These are phyloP conservation scores for Pseudorectes ferrugineus DNA, from an alignment of 2,113 vertebrate genomes.

Conservation along the genomic window DNA sequence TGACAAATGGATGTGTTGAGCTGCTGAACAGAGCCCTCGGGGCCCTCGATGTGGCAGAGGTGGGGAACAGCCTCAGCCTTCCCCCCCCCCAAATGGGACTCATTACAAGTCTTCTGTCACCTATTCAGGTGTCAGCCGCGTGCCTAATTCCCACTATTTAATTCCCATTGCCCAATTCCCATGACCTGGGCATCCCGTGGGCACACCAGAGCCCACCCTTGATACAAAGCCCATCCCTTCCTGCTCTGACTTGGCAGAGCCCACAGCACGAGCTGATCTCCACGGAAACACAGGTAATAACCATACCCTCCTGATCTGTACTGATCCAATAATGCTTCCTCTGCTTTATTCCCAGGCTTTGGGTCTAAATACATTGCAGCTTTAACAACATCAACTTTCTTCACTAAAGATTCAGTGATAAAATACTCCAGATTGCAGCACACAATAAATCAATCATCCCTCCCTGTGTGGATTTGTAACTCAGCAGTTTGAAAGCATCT, in stretches of 20 bases:
- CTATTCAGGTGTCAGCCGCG: neutral
- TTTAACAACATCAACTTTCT: neutral
- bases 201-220: neutral
- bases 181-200: neutral
- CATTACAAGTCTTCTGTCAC: neutral
- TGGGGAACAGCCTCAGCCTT: neutral
- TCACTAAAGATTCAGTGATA: constrained; percentile 25
- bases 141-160: neutral
- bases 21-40: neutral
- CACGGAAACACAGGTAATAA: neutral
- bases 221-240: neutral
- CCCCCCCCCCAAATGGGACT: neutral
- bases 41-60: neutral
- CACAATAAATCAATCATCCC: constrained; percentile 21
- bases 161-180: neutral
- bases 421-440: constrained; percentile 27
- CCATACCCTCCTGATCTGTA: neutral
- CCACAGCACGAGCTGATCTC: accelerated
- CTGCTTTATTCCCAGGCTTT: neutral
- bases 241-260: neutral
- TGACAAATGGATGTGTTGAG: neutral
- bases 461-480: neutral
- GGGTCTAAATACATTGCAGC: neutral
- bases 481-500: constrained; percentile 16
- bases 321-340: neutral